These are phyloP conservation scores for Hydraecia micacea DNA, from an alignment of 2,888 invertebrate genomes.

Conservation along the genomic window DNA sequence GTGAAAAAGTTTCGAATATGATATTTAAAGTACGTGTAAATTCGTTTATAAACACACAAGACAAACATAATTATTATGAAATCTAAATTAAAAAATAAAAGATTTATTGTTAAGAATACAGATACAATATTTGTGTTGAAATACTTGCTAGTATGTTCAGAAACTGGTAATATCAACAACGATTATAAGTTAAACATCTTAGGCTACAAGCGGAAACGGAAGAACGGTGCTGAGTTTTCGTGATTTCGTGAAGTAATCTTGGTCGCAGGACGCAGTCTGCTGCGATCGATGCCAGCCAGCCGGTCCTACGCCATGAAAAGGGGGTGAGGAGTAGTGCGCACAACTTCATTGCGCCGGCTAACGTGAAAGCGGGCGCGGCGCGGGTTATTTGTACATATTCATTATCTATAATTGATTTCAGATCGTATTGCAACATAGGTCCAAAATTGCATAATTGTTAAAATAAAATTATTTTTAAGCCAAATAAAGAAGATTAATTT, in stretches of 20 bases:
- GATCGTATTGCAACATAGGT: constrained; percentile 4
- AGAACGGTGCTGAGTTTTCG: constrained; percentile 23
- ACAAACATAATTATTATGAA: not conserved
- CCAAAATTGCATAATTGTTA: not conserved
- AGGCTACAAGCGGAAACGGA: constrained; percentile 19
- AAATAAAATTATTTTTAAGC: not conserved
- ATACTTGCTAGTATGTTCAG: not conserved
- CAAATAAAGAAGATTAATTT: not conserved
- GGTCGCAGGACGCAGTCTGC: constrained; percentile 71
- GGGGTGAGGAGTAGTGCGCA: constrained; percentile 77
- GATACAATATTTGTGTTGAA: not conserved
- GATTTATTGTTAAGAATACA: not conserved
- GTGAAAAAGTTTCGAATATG: not conserved
- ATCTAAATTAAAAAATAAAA: not conserved
- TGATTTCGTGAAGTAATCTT: constrained; percentile 47
- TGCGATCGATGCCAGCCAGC: constrained; percentile 80
- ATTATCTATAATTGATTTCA: constrained; percentile 5
- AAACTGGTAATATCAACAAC: not conserved
- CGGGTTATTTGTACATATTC: constrained; percentile 52
- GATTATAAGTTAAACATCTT: constrained; percentile 4
- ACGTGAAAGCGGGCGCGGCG: constrained; percentile 69
- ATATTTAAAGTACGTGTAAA: not conserved
- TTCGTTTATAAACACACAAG: not conserved
- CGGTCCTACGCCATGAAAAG: constrained; percentile 69
- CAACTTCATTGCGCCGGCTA: constrained; percentile 78